A percentile compares a stretch with the other conserved stretches of the same genome.
Evolutionary conservation across 2,113 vertebrate genomes (phyloP).

Genomic region (Myxocyprinus asiaticus): DNA sequence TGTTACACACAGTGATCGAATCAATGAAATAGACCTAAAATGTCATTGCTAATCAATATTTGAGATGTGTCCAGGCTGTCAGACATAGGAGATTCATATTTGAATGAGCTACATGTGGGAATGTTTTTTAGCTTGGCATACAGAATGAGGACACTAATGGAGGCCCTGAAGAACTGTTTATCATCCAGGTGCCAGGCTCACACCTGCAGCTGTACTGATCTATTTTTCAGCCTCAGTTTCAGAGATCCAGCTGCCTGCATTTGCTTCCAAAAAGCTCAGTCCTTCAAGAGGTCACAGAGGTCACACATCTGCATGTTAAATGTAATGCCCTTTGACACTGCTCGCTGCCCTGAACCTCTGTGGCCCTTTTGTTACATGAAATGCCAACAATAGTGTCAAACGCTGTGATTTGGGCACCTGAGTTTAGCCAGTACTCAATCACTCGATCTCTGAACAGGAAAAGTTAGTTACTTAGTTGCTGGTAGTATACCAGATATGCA

Average conservation of each 20-base stretch:
- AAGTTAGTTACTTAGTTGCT: neutral
- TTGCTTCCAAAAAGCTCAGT: conserved; percentile 20
- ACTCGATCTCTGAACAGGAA: neutral
- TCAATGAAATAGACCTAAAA: neutral
- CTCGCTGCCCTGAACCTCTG: conserved; percentile 63
- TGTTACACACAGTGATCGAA: neutral
- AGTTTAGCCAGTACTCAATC: neutral
- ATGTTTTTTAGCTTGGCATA: too few species aligned
- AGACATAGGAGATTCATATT: neutral
- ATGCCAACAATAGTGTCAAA: conserved; percentile 56
- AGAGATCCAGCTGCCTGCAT: conserved; percentile 15
- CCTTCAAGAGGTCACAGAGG: conserved; percentile 75
- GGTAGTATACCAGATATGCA: too few species aligned
- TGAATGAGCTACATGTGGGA: too few species aligned
- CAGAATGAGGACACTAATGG: neutral
- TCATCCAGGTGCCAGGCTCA: neutral
- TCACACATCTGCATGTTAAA: conserved; percentile 97
- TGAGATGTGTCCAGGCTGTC: neutral
- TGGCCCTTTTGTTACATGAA: conserved; percentile 53
- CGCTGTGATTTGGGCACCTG: conserved; percentile 64
- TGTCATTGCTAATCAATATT: neutral
- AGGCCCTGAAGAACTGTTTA: neutral
- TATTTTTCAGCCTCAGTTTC: neutral
- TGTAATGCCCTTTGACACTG: conserved; percentile 82
- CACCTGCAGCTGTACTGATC: neutral